Base-by-base conservation (phyloP, 2,888 invertebrate genomes). In the Chrysina gloriosa region DNA sequence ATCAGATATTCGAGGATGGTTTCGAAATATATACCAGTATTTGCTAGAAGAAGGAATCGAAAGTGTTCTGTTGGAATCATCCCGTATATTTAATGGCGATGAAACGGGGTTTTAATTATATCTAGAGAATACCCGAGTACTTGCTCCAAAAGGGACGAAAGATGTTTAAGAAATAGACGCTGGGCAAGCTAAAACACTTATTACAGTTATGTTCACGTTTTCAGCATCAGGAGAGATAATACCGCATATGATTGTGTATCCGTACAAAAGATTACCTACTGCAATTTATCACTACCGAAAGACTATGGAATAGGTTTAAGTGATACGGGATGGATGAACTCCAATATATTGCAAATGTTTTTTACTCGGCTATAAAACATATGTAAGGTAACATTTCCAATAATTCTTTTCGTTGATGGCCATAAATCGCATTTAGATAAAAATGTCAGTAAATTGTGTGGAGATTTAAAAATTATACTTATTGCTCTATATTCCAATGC, bases 1-100 rank as follows among this genome's bases (percentile, higher is more conserved):
- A 72, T 63, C 19, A 6, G 71, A 78, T 63, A 76, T 77, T 50
- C 69, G 70, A 64, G 73, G 73, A 64, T 79, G 78, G 77, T 78
- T 78, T 68, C 25, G 11, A 25, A 71, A 75, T 70, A 74, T 78
- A 7, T 6, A 9, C 6, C 7, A 42, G 23, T 61, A 61, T 42
- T 31, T 61, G 16, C 42, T n/a, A 61, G 14, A 23, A 23, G 11
- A 61, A 42, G 25, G 42, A 11, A 7, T 9, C 5, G 11, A 11
- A 5, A 19, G 29, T 16, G 29, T 54, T 9, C 11, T 54, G 29
- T 64, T 74, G 54, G 50, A 71, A 2, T 72, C 76, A 66, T 74
- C 75, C 23, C 63, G 74, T 39, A 69, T 77, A 52, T 76, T 69
- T 69, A 77, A 77, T 71, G 73, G 73, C 4, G 75, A 78, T 66